Evolutionary conservation across 53 echinoderm and acorn worm genomes (phyloP).

Genomic region (Arbacia lixula): DNA sequence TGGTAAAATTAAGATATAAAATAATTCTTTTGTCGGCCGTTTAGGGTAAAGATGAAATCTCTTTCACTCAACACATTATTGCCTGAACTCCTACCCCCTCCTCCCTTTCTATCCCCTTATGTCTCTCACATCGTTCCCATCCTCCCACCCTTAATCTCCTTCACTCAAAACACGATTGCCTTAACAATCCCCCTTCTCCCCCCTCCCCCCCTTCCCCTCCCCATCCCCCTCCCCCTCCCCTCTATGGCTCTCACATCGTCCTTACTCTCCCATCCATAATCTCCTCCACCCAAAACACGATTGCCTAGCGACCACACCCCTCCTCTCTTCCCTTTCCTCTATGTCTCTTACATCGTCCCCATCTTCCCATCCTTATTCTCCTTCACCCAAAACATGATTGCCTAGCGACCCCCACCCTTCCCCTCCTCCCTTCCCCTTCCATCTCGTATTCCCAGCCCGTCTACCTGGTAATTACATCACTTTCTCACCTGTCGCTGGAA

Average conservation of each 20-base stretch:
- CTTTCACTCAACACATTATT: too few relatives aligned
- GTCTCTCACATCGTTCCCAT: not conserved
- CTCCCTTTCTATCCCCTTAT: not conserved
- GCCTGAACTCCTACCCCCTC: too few relatives aligned
- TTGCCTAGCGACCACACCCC: too few relatives aligned
- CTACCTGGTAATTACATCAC: conserved; percentile 5
- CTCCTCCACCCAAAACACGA: too few relatives aligned
- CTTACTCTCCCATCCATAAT: too few relatives aligned
- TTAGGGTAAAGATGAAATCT: too few relatives aligned
- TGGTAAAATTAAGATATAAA: too few relatives aligned
- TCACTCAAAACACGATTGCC: not conserved
- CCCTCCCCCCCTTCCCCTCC: not conserved
- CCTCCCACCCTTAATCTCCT: not conserved
- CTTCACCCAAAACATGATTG: not conserved
- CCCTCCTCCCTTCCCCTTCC: not conserved
- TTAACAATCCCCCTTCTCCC: not conserved
- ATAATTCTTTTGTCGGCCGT: too few relatives aligned
- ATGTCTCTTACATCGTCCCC: not conserved
- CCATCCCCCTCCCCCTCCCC: not conserved
- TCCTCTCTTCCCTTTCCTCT: not conserved
- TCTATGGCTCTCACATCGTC: too few relatives aligned
- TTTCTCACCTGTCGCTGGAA: conserved; percentile 24
- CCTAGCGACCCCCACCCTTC: too few relatives aligned
- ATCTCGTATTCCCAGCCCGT: not conserved
- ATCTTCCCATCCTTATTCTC: not conserved